Evolutionary conservation across 2,888 invertebrate species (phyloP).

Genomic region (Spisula solida): DNA sequence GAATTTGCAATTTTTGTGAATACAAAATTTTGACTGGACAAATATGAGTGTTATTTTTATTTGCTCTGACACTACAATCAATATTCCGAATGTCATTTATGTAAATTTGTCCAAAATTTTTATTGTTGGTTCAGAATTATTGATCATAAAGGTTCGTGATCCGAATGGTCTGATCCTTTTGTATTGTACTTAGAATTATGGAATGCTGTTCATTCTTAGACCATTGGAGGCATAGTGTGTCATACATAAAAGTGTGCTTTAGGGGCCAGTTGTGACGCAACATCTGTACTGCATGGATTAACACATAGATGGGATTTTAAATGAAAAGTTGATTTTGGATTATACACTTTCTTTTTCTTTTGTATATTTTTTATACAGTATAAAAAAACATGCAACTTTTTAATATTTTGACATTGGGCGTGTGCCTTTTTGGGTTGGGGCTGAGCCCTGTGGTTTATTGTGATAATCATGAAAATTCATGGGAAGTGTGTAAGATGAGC

Average conservation of each 20-base stretch:
- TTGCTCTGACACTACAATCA: conserved; percentile 30
- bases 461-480: conserved; percentile 53
- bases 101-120: conserved; percentile 33
- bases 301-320: conserved; percentile 6
- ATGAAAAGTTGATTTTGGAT: conserved; percentile 3
- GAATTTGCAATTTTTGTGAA: neutral
- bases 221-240: neutral
- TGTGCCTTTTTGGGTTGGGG: conserved; percentile 34
- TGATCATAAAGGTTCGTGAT: neutral
- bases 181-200: neutral
- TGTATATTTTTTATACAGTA: neutral
- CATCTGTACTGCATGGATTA: neutral
- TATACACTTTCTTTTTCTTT: neutral
- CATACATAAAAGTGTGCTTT: neutral
- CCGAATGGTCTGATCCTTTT: neutral
- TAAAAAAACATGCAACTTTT: conserved; percentile 28
- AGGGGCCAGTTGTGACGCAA: conserved; percentile 10
- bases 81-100: conserved; percentile 13
- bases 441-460: conserved; percentile 25
- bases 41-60: conserved; percentile 43
- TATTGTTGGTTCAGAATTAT: neutral
- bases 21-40: conserved; percentile 16
- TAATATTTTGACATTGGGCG: conserved; percentile 28
- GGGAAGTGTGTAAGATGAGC: conserved; percentile 86
- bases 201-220: neutral